A percentile compares a stretch with the other conserved stretches of the same genome.
phyloP scores from a whole-genome alignment of 2,797 vertebrate species.

The Spinus olivaceus region DNA sequence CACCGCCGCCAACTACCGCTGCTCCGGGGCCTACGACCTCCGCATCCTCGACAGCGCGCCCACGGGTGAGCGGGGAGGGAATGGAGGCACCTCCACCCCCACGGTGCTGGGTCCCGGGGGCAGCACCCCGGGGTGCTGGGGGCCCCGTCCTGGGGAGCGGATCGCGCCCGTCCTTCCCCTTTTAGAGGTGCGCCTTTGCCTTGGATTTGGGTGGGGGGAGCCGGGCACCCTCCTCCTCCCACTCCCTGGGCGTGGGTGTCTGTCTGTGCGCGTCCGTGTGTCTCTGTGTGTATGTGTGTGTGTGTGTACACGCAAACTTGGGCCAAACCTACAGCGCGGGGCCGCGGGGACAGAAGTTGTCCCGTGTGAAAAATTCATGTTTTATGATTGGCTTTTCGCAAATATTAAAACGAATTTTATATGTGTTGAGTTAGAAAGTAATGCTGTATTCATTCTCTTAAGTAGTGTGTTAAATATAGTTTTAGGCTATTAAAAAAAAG shows the following conservation, averaged over 20 bases:
- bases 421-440: too few relatives aligned
- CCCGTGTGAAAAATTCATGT: too few relatives aligned
- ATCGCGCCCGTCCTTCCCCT: too few relatives aligned
- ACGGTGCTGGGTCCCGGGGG: too few relatives aligned
- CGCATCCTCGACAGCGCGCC: constrained; percentile 96
- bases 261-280: neutral
- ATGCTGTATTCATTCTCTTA: too few relatives aligned
- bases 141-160: neutral
- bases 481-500: too few relatives aligned
- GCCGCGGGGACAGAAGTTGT: neutral
- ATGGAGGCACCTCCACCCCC: neutral
- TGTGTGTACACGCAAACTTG: accelerated
- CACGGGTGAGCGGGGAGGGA: constrained; percentile 80
- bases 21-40: constrained; percentile 96
- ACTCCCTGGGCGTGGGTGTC: neutral
- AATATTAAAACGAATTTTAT: too few relatives aligned
- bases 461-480: too few relatives aligned
- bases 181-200: neutral
- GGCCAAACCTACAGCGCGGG: accelerated
- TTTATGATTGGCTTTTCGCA: too few relatives aligned
- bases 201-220: neutral
- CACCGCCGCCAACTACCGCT: constrained; percentile 97
- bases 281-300: accelerated
- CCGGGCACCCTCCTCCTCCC: too few relatives aligned
- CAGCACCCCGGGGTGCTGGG: neutral